Conservation (phyloP, 2,113 vertebrate genomes). For the Chloropsis hardwickii region DNA sequence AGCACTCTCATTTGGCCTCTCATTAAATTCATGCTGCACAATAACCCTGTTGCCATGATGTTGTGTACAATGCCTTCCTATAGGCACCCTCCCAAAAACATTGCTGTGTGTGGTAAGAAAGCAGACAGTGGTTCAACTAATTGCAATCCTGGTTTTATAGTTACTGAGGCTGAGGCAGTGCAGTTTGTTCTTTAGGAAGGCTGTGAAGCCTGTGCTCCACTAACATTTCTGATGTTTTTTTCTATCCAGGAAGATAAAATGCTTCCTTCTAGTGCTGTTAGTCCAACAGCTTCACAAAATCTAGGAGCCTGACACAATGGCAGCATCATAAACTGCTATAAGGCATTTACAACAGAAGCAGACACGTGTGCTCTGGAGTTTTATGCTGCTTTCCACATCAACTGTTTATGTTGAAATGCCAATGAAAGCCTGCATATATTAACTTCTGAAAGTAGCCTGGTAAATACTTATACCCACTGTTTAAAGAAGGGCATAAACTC, state of each 20-base stretch:
- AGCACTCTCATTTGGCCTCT: not conserved
- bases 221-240: not conserved
- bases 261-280: not conserved
- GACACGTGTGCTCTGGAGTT: not conserved
- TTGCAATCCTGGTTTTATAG: not conserved
- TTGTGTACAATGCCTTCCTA: not conserved
- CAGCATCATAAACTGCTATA: not conserved
- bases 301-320: not conserved
- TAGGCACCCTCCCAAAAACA: not conserved
- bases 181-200: not conserved
- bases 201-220: not conserved
- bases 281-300: not conserved
- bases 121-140: not conserved
- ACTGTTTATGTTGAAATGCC: not conserved
- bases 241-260: not conserved
- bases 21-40: not conserved
- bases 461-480: not conserved
- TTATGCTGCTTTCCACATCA: not conserved
- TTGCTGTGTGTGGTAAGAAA: not conserved
- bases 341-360: not conserved
- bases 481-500: not conserved
- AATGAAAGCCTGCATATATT: not conserved
- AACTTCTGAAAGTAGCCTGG: not conserved
- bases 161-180: not conserved
- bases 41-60: not conserved